These are phyloP conservation scores for Drosophila busckii DNA, from an alignment of 1,140 invertebrate genomes.

Conservation along the genomic window DNA sequence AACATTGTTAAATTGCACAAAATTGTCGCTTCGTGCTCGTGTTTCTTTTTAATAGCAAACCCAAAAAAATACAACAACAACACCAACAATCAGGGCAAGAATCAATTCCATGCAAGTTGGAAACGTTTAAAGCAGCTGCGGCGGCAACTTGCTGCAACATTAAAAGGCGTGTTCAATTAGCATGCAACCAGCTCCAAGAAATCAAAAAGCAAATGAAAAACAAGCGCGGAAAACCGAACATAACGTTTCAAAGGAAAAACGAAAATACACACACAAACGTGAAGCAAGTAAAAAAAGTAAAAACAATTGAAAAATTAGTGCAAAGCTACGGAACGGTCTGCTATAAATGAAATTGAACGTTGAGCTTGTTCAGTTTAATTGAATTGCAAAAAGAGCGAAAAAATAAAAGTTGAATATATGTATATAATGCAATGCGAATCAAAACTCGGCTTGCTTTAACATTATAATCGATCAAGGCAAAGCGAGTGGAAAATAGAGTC, in stretches of 20 bases:
- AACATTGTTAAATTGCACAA: slow-evolving; percentile 30
- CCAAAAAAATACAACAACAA: slow-evolving; percentile 41
- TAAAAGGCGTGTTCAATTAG: slow-evolving; percentile 75
- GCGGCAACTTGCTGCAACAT: slow-evolving; percentile 39
- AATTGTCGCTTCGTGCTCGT: slow-evolving; percentile 34
- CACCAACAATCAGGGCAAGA: too few relatives aligned
- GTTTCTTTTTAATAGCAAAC: slow-evolving; percentile 17
- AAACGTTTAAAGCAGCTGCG: slow-evolving; percentile 56
- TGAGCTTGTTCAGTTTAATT: slow-evolving; percentile 71
- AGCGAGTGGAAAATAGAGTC: slow-evolving; percentile 57
- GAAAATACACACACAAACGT: slow-evolving; percentile 21
- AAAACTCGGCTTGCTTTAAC: slow-evolving; percentile 53
- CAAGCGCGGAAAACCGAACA: slow-evolving; percentile 70
- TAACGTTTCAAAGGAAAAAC: slow-evolving; percentile 49
- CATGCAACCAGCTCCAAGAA: slow-evolving; percentile 50
- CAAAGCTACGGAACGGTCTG: slow-evolving; percentile 53
- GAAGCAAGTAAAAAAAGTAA: slow-evolving; percentile 26
- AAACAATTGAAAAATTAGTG: slow-evolving; percentile 66
- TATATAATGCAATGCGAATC: slow-evolving; percentile 25
- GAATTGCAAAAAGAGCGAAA: slow-evolving; percentile 46
- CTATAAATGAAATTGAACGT: slow-evolving; percentile 27
- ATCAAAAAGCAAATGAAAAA: slow-evolving; percentile 35
- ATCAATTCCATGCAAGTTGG: too few relatives aligned
- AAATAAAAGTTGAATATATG: slow-evolving; percentile 22
- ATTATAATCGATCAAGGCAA: slow-evolving; percentile 77